phyloP scores from a whole-genome alignment of 35 echinoderm and acorn worm species.

The Holothuria glaberrima region DNA sequence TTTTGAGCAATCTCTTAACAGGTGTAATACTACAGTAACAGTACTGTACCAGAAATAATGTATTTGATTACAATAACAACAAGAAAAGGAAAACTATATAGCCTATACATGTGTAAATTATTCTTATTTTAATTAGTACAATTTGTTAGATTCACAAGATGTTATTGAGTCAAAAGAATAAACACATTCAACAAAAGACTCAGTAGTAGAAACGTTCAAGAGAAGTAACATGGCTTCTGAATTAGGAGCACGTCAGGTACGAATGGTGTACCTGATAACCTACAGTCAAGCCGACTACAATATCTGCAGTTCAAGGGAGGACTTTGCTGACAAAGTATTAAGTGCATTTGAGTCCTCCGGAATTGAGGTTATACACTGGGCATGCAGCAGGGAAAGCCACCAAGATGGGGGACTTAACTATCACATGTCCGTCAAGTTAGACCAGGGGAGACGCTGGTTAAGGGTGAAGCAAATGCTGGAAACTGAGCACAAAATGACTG shows the following conservation, averaged over 20 bases:
- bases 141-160: no score
- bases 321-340: conserved; percentile 22
- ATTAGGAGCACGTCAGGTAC: conserved; percentile 1
- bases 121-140: no score
- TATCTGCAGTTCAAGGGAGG: not conserved
- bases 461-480: not conserved
- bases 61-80: no score
- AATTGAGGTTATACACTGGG: not conserved
- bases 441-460: not conserved
- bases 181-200: no score
- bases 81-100: no score
- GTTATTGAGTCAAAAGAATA: no score
- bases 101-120: no score
- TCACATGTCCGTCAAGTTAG: conserved; percentile 48
- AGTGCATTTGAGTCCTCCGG: not conserved
- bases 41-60: no score
- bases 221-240: not conserved
- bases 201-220: no score
- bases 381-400: conserved; percentile 16
- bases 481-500: not conserved
- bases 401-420: conserved; percentile 24
- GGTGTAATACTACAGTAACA: no score
- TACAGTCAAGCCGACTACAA: conserved; percentile 53
- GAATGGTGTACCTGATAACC: conserved; percentile 63
- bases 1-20: no score